These are phyloP conservation scores for Dicaeum eximium DNA, from an alignment of 2,113 vertebrate species.

Conservation along the genomic window DNA sequence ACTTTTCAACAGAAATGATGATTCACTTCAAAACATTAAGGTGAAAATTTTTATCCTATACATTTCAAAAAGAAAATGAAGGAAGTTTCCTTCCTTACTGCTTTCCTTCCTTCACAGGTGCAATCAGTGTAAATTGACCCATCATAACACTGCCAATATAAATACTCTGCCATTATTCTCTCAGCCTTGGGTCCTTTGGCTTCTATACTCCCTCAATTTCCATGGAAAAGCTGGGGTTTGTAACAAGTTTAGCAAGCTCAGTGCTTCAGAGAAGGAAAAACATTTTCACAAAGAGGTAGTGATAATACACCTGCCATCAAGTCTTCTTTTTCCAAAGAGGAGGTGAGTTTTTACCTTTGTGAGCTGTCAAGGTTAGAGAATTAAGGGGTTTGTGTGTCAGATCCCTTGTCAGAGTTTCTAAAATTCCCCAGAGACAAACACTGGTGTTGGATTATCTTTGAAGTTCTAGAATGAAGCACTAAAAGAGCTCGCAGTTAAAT, in stretches of 20 bases:
- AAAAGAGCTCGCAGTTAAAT: background rate
- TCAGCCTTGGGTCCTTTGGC: background rate
- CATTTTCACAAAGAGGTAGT: background rate
- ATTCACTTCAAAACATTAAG: background rate
- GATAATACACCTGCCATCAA: background rate
- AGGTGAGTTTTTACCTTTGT: background rate
- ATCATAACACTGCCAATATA: background rate
- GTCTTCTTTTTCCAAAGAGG: background rate
- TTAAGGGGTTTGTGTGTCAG: background rate
- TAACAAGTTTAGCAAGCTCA: background rate
- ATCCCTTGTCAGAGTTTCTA: background rate
- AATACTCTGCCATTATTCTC: background rate
- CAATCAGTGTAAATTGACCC: background rate
- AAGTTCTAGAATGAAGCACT: background rate
- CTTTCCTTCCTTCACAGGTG: background rate
- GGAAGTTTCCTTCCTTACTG: background rate
- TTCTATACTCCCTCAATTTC: background rate
- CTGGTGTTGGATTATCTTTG: background rate
- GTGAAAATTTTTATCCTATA: background rate
- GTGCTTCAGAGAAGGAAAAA: background rate
- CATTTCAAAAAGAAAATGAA: background rate
- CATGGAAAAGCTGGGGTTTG: background rate
- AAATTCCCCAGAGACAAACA: background rate
- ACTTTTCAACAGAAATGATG: background rate
- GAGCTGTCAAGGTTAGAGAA: background rate